A percentile compares a stretch with the other conserved stretches of the same genome.
Evolutionary conservation across 2,797 vertebrate genomes (phyloP).

Genomic region (Mus minutoides): DNA sequence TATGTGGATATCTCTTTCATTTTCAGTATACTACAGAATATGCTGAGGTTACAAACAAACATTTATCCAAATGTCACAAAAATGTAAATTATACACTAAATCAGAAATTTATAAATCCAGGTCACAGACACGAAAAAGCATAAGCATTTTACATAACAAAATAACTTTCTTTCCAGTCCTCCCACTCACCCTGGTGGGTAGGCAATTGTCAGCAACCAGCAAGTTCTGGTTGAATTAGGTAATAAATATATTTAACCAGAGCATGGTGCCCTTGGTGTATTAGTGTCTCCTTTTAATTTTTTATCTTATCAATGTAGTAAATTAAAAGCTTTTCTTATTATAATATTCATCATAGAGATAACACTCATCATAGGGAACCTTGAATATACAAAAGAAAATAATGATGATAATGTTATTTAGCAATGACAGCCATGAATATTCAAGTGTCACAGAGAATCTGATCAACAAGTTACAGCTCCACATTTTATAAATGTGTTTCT

Average conservation of each 20-base stretch:
- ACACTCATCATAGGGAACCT: background rate
- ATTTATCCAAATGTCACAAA: conserved; percentile 17
- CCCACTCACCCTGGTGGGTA: background rate
- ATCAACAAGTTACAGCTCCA: background rate
- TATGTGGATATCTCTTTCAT: background rate
- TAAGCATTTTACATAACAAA: conserved; percentile 20
- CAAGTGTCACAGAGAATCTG: background rate
- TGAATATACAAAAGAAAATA: background rate
- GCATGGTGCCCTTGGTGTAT: background rate
- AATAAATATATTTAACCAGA: conserved; percentile 14
- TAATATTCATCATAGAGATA: background rate
- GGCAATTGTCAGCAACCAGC: background rate
- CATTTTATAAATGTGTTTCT: conserved; percentile 17
- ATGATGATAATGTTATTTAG: background rate
- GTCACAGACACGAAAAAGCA: background rate
- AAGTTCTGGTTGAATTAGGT: conserved; percentile 31
- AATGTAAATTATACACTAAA: conserved; percentile 10
- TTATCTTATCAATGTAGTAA: background rate
- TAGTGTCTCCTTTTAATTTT: background rate
- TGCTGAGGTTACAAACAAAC: background rate
- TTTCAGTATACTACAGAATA: background rate
- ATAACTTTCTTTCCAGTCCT: background rate
- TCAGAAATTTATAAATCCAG: background rate
- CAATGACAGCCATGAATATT: background rate
- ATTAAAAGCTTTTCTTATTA: conserved; percentile 32